Evolutionary conservation across 2,797 vertebrate genomes (phyloP), one percentile per base, ranked within the genome.

Genomic region (Anguilla anguilla): DNA sequence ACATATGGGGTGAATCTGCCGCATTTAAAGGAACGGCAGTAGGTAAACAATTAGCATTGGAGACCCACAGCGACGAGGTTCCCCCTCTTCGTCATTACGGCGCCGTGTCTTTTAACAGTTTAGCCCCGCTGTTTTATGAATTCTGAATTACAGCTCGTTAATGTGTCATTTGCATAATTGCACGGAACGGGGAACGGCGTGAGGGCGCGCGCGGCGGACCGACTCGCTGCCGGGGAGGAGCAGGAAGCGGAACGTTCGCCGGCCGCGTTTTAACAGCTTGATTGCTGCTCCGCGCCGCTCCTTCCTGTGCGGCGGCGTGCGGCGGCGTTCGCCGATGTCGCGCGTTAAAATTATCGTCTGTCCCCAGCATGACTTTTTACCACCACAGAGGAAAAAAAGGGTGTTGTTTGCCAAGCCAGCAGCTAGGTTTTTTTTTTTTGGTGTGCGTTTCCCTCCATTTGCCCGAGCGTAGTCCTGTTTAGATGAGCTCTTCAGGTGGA

Each of bases 111-210:
- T 64, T 96, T 94, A 93, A 94, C 94, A 94, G 93, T 95, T 96
- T 96, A 94, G 95, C 94, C 96, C 95, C 28, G 94, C 95, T 96
- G 96, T 95, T 96, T 96, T 96, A 96, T 96, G 95, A 96, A 96
- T 96, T 96, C 93, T 93, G 94, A 96, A 96, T 96, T 96, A 96
- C 94, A 96, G 94, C 96, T 96, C 95, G 96, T 97, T 97, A 96
- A 96, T 95, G 95, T 94, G 94, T 95, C 93, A 96, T 96, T 96
- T 96, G 94, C 96, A 96, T 97, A 96, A 97, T 96, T 96, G 96
- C 94, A 92, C 94, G 94, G 93, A 96, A 95, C 91, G 91, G 93
- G 95, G 95, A 96, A 95, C 39, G 39, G 39, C 39, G 39, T 43
- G 39, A 43, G 39, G 94, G 93, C 86, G 55, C 89, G 92, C 94